These are phyloP conservation scores for Zoanthus sansibaricus DNA, from an alignment of 92 coral and sea anemone species.

Conservation along the genomic window DNA sequence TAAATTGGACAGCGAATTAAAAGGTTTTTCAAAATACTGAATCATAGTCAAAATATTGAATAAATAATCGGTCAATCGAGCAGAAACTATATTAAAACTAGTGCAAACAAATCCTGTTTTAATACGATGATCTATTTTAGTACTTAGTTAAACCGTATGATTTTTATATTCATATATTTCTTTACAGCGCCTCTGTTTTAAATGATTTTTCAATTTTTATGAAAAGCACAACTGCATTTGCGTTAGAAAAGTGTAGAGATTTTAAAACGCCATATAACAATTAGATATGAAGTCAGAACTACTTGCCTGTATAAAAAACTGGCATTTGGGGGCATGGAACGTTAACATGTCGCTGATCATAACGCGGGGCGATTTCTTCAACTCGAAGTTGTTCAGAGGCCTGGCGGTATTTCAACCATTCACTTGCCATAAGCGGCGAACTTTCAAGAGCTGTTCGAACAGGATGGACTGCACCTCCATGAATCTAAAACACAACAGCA, in stretches of 20 bases:
- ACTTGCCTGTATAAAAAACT: constrained; percentile 73
- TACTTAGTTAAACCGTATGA: too few relatives aligned
- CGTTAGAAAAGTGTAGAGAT: background rate
- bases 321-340: constrained; percentile 76
- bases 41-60: background rate
- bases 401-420: constrained; percentile 82
- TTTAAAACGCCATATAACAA: background rate
- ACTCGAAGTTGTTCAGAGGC: constrained; percentile 50
- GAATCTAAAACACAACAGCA: constrained; percentile 47
- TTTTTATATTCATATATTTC: background rate
- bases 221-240: too few relatives aligned
- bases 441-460: constrained; percentile 61
- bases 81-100: background rate
- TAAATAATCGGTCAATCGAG: background rate
- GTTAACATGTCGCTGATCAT: constrained; percentile 52
- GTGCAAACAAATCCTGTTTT: background rate
- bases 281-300: background rate
- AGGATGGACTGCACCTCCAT: constrained; percentile 51
- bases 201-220: too few relatives aligned
- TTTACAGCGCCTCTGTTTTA: too few relatives aligned
- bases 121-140: background rate
- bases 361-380: constrained; percentile 65
- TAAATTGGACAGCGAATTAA: background rate
- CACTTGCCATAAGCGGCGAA: constrained; percentile 63
- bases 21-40: background rate